Evolutionary conservation across 2,888 invertebrate genomes (phyloP), one percentile per base, ranked within the genome.

Genomic region (Zonitis immaculata): DNA sequence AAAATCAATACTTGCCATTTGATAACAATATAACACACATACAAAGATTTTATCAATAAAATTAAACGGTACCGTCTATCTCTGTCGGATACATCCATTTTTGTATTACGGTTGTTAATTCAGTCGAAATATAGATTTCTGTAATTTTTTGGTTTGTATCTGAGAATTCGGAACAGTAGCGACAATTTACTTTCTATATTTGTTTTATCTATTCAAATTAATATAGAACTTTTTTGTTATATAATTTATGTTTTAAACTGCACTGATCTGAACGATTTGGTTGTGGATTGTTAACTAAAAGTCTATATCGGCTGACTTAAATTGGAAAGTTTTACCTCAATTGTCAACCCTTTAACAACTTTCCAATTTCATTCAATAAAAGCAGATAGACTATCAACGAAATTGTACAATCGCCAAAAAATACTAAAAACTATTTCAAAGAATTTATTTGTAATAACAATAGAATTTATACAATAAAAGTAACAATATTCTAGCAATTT

Each of bases 1-100:
- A 62, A 66, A 67, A 67, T 67, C 67, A 67, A 67, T 67, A 67
- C 54, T 52, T 47, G 47, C 44, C 45, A 39, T 52, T 47, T 53
- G 44, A 32, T 51, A 51, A 51, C 44, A 51, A 44, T 22, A n/a
- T 20, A 14, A 44, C 2, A 35, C 8, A 39, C 6, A 39, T 9
- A 39, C 1, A 39, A 6, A 20, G 18, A 39, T 18, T 18, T 9
- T 26, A 1, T 1, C 8, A 6, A 26, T 7, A 22, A 22, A 22
- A 22, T 22, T 22, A 22, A 22, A 39, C 11, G 16, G 9, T 39
- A 39, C 20, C 1, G n/a, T 16, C 16, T 8, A 16, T 35, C 35
- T 39, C 44, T 45, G 16, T 45, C 14, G 49, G 20, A 18, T 25
- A 20, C 11, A n/a, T 27, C 28, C 18, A 28, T 28, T n/a, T n/a